A percentile compares a stretch with the other conserved stretches of the same genome.
These are phyloP conservation scores for Campylomormyrus numenius DNA, from an alignment of 2,113 vertebrate species.

Conservation along the genomic window DNA sequence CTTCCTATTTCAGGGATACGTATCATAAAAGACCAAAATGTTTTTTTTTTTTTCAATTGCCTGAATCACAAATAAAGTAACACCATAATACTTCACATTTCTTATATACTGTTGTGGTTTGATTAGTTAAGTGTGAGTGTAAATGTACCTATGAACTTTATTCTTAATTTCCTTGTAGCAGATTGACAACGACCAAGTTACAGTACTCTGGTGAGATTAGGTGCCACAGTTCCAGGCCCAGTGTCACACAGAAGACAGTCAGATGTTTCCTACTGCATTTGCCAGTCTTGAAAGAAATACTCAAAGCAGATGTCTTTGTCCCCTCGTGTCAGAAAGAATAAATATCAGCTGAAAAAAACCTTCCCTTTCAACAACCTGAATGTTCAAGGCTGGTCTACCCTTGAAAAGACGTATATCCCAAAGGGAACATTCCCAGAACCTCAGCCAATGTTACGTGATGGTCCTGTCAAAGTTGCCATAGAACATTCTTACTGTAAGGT, in stretches of 20 bases:
- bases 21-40: neutral
- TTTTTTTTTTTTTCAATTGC: neutral
- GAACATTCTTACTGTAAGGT: too few relatives aligned
- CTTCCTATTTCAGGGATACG: neutral
- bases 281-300: constrained; percentile 22
- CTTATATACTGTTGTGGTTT: neutral
- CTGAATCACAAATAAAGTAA: neutral
- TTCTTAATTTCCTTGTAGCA: neutral
- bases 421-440: neutral
- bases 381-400: neutral
- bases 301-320: constrained; percentile 32
- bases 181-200: neutral
- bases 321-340: neutral
- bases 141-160: neutral
- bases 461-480: too few relatives aligned
- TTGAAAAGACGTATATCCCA: neutral
- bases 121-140: neutral
- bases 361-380: constrained; percentile 1
- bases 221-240: constrained; percentile 28
- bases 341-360: neutral
- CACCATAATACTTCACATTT: neutral
- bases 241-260: constrained; percentile 34
- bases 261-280: constrained; percentile 37
- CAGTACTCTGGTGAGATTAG: neutral
- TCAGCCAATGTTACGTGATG: too few relatives aligned